These are phyloP conservation scores for Epirrhoe alternata DNA, from an alignment of 2,888 invertebrate species.

Conservation along the genomic window DNA sequence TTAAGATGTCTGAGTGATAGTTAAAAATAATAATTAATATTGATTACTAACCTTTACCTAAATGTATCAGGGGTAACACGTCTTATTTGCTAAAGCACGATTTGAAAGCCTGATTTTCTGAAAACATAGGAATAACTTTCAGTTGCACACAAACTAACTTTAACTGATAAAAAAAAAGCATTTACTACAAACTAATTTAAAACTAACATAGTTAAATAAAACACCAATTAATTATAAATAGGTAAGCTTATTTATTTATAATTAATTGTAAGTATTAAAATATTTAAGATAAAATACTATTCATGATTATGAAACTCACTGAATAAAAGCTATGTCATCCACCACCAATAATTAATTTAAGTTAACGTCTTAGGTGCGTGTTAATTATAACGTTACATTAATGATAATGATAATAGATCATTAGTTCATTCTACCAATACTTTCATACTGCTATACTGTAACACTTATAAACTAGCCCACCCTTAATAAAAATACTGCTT, in stretches of 20 bases:
- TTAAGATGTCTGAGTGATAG: no score
- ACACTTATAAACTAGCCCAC: constrained; percentile 68
- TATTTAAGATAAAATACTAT: constrained; percentile 70
- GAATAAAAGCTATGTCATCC: constrained; percentile 76
- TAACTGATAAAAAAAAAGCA: background rate
- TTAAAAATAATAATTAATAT: no score
- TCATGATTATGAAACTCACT: constrained; percentile 69
- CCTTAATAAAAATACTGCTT: constrained; percentile 56
- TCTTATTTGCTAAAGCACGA: no score
- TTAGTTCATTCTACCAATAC: constrained; percentile 47
- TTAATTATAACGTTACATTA: constrained; percentile 39
- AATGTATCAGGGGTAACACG: no score
- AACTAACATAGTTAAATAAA: constrained; percentile 51
- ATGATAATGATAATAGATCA: constrained; percentile 46
- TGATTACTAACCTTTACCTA: no score
- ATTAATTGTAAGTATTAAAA: constrained; percentile 61
- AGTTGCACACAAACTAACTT: no score
- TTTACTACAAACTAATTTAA: no score
- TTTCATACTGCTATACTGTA: constrained; percentile 62
- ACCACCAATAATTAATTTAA: constrained; percentile 73
- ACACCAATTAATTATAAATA: constrained; percentile 63
- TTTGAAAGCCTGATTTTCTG: no score
- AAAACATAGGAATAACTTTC: no score
- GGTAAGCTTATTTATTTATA: constrained; percentile 54
- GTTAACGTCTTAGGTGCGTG: constrained; percentile 57